Conservation (phyloP, 2,888 invertebrate genomes). For the Psylliodes chrysocephalus region DNA sequence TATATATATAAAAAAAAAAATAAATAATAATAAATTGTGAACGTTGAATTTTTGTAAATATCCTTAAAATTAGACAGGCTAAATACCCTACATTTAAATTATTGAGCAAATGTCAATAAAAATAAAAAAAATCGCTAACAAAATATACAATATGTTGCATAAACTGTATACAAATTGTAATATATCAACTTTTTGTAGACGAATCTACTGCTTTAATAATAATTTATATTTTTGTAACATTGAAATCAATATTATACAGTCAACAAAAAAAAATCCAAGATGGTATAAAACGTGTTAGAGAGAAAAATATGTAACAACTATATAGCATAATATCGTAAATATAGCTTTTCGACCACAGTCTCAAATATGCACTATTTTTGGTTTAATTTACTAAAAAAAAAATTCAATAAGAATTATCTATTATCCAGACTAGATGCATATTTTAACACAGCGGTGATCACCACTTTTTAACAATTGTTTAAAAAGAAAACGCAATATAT, state of each 20-base stretch:
- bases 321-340: background rate
- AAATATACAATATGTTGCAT: constrained; percentile 14
- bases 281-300: background rate
- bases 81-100: constrained; percentile 33
- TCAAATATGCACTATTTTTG: constrained; percentile 5
- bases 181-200: background rate
- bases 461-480: too few relatives aligned
- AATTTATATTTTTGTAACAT: background rate
- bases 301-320: background rate
- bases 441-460: background rate
- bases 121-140: constrained; percentile 13
- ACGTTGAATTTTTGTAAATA: constrained; percentile 16
- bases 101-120: constrained; percentile 39
- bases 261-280: background rate
- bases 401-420: background rate
- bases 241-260: background rate
- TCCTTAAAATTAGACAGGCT: constrained; percentile 15
- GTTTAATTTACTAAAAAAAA: background rate
- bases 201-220: background rate
- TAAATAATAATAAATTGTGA: background rate
- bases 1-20: too few relatives aligned
- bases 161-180: constrained; percentile 5
- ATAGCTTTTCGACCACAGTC: constrained; percentile 14
- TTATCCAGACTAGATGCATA: constrained; percentile 1
- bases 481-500: too few relatives aligned